Conservation (phyloP, 2,797 vertebrate species). For the Cryptoprocta ferox region DNA sequence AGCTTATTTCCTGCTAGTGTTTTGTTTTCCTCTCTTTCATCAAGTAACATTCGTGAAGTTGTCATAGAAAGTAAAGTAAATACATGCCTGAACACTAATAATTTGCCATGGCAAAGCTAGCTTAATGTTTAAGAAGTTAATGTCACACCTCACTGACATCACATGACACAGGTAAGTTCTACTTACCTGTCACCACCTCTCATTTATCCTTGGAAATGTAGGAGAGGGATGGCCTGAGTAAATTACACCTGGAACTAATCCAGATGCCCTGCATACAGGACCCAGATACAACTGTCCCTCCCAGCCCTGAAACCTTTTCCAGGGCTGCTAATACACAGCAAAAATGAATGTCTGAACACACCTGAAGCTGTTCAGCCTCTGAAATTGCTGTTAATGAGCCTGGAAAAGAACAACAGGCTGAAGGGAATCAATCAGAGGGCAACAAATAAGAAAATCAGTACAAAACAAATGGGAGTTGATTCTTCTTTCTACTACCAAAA, state of each 20-base stretch:
- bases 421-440: background rate
- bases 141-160: background rate
- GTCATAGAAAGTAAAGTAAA: conserved; percentile 25
- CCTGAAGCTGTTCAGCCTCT: background rate
- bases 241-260: background rate
- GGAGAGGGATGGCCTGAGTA: no score
- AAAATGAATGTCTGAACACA: background rate
- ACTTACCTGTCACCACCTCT: background rate
- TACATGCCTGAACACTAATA: background rate
- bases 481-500: conserved; percentile 4
- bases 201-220: background rate
- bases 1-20: background rate
- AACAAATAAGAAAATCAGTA: background rate
- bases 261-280: background rate
- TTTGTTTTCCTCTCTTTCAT: conserved; percentile 36
- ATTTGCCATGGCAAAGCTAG: background rate
- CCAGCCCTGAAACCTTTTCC: background rate
- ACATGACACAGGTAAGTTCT: background rate
- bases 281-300: background rate
- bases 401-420: background rate
- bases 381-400: background rate
- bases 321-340: background rate
- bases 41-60: background rate
- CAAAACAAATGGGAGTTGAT: background rate
- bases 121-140: background rate